phyloP scores from a whole-genome alignment of 2,797 vertebrate genomes.

The Hyperoplus lanceolatus region DNA sequence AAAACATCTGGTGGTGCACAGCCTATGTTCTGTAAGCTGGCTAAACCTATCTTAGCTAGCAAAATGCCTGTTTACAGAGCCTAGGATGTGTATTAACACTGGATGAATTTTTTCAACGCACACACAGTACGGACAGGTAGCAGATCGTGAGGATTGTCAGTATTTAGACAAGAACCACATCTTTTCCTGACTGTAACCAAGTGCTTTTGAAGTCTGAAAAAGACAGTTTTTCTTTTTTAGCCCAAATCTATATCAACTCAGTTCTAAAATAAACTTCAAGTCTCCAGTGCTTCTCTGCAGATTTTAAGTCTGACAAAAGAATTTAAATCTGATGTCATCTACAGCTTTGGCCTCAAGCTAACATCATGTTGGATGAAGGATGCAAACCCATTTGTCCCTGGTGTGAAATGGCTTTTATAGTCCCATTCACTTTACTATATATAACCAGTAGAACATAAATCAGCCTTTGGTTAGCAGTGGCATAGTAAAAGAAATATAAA shows the following conservation, averaged over 20 bases:
- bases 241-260: background rate
- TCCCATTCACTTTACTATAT: background rate
- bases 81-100: too few species aligned
- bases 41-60: too few species aligned
- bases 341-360: background rate
- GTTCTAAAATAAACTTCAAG: background rate
- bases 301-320: background rate
- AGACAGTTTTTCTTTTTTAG: background rate
- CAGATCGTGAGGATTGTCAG: too few species aligned
- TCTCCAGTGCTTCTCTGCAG: background rate
- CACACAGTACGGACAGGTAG: too few species aligned
- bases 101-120: too few species aligned
- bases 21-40: too few species aligned
- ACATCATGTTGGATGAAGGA: background rate
- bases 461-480: background rate
- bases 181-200: background rate
- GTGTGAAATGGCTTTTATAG: background rate
- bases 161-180: background rate
- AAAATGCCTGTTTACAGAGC: too few species aligned
- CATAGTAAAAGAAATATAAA: background rate
- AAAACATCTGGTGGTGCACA: too few species aligned
- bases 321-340: background rate
- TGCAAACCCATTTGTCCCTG: background rate
- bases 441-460: background rate
- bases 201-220: background rate